Evolutionary conservation across 2,113 vertebrate genomes (phyloP).

Genomic region (Ictidomys tridecemlineatus): DNA sequence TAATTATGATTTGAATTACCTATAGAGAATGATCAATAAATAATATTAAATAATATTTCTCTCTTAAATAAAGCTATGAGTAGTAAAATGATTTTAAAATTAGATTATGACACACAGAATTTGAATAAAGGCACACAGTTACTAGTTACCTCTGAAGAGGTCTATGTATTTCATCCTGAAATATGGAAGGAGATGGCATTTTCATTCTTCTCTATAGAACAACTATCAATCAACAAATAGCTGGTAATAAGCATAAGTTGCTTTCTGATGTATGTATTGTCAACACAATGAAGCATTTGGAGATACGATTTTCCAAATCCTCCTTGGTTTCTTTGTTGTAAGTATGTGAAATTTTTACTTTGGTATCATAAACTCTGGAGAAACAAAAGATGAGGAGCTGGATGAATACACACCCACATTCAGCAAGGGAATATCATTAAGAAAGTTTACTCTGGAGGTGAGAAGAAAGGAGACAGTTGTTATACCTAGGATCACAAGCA

Average conservation of each 20-base stretch:
- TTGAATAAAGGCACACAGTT: not conserved
- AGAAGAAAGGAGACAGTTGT: slow-evolving; percentile 4
- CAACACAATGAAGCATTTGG: not conserved
- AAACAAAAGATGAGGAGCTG: not conserved
- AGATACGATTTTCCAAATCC: not conserved
- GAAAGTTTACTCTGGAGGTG: not conserved
- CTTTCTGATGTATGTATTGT: not conserved
- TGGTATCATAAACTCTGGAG: not conserved
- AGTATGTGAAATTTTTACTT: not conserved
- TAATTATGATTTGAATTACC: not conserved
- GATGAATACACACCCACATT: not conserved
- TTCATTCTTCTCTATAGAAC: not conserved
- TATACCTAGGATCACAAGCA: not conserved
- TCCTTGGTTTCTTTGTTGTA: not conserved
- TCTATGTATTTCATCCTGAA: not conserved
- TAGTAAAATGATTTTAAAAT: slow-evolving; percentile 45
- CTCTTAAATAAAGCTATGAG: not conserved
- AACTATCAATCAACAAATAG: fast-evolving
- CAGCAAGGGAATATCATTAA: not conserved
- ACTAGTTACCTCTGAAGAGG: not conserved
- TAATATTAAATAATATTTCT: not conserved
- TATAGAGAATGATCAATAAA: not conserved
- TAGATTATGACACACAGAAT: not conserved
- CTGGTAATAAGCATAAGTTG: not conserved
- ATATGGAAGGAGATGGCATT: not conserved